These are phyloP conservation scores for Lissonota sp. DNA, from an alignment of 2,888 invertebrate species.

Conservation along the genomic window DNA sequence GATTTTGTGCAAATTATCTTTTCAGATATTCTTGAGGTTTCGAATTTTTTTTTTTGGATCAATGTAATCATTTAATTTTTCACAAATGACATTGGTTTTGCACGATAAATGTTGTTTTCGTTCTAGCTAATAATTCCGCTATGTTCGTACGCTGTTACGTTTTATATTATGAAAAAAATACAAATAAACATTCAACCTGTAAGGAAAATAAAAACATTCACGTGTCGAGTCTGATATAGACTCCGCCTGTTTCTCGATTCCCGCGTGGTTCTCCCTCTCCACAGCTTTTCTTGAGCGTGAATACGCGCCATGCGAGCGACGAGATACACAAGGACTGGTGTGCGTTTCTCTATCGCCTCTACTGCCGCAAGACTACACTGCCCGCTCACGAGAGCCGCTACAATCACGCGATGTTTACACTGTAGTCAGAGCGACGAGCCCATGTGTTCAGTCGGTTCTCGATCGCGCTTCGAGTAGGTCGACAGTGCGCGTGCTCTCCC, in stretches of 20 bases:
- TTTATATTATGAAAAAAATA: too few species aligned
- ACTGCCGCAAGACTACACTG: constrained; percentile 35
- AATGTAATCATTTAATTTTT: too few species aligned
- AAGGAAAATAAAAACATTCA: background rate
- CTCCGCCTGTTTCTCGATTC: constrained; percentile 25
- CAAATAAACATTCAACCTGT: background rate
- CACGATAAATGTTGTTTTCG: too few species aligned
- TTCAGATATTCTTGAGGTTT: too few species aligned
- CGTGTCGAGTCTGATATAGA: constrained; percentile 30
- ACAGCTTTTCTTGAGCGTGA: constrained; percentile 19
- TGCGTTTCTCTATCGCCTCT: constrained; percentile 29
- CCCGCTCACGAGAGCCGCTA: constrained; percentile 52
- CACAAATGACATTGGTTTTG: too few species aligned
- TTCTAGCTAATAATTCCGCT: too few species aligned
- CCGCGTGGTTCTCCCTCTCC: constrained; percentile 18
- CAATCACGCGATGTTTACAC: constrained; percentile 78
- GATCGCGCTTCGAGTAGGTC: constrained; percentile 73
- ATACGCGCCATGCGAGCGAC: constrained; percentile 14
- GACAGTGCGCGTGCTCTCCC: constrained; percentile 54
- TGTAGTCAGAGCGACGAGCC: constrained; percentile 76
- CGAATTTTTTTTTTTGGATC: too few species aligned
- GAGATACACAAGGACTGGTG: constrained; percentile 14
- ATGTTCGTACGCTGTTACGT: too few species aligned
- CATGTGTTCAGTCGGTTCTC: constrained; percentile 81
- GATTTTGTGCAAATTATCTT: too few species aligned